Evolutionary conservation across 2,797 vertebrate species (phyloP), one percentile per base, ranked within the genome.

Genomic region (Thamnophis elegans): DNA sequence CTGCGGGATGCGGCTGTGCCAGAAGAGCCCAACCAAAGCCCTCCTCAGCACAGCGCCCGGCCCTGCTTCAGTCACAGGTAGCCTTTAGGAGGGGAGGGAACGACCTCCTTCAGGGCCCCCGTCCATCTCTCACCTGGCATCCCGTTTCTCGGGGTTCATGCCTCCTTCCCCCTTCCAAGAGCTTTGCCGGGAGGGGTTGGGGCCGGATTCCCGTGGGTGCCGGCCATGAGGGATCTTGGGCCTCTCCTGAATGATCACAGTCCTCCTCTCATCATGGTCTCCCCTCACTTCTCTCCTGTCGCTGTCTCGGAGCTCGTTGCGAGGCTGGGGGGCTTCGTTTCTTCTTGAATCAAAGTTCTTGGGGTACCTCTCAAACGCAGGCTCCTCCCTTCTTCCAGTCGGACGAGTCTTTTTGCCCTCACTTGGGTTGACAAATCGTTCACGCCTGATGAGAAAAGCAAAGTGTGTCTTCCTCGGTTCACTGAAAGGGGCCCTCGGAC

Each of bases 341-440:
- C 99, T 98, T 93, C 99, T 98, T 32, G 98, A 98, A 0, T 98
- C 97, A 94, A 99, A 99, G 95, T 95, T 98, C 97, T 99, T 99
- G 9, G 98, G 98, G 89, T 98, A 99, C 2, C 99, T 98, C 85
- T 99, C 99, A 92, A 99, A 99, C 25, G 98, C 97, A 0, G 98
- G 96, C 59, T 98, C 96, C 88, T 99, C 98, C 93, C 99, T 98
- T 85, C 98, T 97, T 59, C 98, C 97, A 42, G 98, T 96, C 0
- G 98, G 98, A 0, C 99, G 98, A 90, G 96, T 96, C 96, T 99
- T 99, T 95, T 99, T 99, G 0, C 97, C 98, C n/a, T 99, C 99
- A 3, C 98, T 98, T 95, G 99, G 99, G 62, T 97, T 97, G 14
- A 99, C 98, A 95, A 99, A 99, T 47, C 99, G 98, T 91, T 98